A percentile compares a stretch with the other conserved stretches of the same genome.
Conservation (phyloP, 2,797 vertebrate species). For the Ptychobarbus kaznakovi region DNA sequence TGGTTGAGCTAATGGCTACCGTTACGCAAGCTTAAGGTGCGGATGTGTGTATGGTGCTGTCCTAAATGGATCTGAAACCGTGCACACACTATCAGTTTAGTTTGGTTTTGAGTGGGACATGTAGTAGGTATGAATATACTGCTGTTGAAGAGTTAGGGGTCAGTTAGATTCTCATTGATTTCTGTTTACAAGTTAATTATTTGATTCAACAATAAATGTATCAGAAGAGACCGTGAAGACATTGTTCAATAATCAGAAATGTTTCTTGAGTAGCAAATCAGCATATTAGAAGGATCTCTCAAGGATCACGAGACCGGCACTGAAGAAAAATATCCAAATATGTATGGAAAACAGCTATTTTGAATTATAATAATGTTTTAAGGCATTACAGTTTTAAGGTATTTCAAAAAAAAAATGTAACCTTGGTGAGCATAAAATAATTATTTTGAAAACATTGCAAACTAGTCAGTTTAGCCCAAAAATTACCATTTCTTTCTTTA, state of each 20-base stretch:
- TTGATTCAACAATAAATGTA: not conserved
- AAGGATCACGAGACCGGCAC: not conserved
- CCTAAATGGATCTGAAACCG: not conserved
- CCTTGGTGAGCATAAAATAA: not conserved
- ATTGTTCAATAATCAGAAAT: not conserved
- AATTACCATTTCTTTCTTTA: too few relatives aligned
- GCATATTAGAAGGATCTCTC: not conserved
- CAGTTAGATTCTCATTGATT: not conserved
- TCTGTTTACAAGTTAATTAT: not conserved
- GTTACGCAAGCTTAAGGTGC: not conserved
- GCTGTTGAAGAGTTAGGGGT: not conserved
- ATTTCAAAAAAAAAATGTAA: not conserved
- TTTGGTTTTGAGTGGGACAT: not conserved
- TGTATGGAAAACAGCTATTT: not conserved
- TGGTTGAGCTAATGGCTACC: constrained; percentile 14
- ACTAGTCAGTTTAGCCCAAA: too few relatives aligned
- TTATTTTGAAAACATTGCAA: not conserved
- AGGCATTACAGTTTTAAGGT: not conserved
- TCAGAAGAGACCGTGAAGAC: not conserved
- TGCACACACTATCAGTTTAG: not conserved
- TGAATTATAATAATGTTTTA: not conserved
- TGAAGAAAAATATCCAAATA: not conserved
- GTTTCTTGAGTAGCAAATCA: not conserved
- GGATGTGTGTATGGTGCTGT: constrained; percentile 1
- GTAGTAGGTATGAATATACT: not conserved